phyloP scores from a whole-genome alignment of 2,113 vertebrate genomes.

The Oncorhynchus clarkii region DNA sequence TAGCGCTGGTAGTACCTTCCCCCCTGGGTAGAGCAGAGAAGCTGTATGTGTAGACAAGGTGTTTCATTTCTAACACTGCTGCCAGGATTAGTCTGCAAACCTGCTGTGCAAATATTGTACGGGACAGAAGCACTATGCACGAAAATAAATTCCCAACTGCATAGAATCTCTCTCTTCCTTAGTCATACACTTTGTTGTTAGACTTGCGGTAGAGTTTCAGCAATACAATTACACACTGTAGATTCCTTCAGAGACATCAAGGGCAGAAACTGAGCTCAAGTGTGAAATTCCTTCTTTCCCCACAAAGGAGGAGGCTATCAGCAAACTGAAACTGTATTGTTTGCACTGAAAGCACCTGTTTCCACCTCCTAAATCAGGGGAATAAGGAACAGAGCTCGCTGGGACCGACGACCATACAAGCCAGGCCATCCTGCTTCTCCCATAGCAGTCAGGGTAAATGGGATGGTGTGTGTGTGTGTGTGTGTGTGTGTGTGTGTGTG shows the following conservation, averaged over 20 bases:
- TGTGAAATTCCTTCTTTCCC: slow-evolving; percentile 36
- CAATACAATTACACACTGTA: neutral
- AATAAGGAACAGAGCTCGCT: no score
- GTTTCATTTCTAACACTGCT: neutral
- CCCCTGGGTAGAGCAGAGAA: neutral
- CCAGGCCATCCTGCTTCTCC: neutral
- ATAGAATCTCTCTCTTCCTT: neutral
- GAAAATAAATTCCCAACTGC: neutral
- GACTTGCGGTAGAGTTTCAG: neutral
- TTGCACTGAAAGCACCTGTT: slow-evolving; percentile 30
- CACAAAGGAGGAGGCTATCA: neutral
- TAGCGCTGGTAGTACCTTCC: neutral
- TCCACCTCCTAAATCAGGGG: slow-evolving; percentile 14
- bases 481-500: no score
- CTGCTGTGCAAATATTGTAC: neutral
- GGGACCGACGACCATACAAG: neutral
- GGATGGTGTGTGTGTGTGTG: neutral
- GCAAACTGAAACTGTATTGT: slow-evolving; percentile 15
- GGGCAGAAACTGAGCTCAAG: neutral
- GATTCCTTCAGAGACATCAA: neutral
- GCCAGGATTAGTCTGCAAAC: neutral
- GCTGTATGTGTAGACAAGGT: neutral
- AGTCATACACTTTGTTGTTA: neutral
- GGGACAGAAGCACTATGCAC: neutral
- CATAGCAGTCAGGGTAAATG: neutral